Conservation (phyloP, 2,797 vertebrate species). For the Chrosomus eos region DNA sequence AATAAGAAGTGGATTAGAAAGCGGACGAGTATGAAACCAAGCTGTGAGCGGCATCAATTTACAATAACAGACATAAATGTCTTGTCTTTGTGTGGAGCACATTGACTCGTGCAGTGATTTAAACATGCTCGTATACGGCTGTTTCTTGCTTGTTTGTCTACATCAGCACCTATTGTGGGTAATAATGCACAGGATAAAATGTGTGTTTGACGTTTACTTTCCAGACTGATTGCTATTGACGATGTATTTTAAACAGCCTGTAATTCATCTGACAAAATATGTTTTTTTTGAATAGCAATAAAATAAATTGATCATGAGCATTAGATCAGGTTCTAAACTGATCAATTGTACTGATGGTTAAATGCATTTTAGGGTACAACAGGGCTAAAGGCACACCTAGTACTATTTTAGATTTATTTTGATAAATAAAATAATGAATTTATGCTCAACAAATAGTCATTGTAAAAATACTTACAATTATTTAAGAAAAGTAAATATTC, state of each 20-base stretch:
- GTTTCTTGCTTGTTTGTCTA: conserved; percentile 18
- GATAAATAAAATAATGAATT: no score
- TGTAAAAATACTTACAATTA: no score
- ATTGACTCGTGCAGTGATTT: conserved; percentile 17
- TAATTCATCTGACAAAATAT: background rate
- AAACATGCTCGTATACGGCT: conserved; percentile 5
- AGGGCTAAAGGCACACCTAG: no score
- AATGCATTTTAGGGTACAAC: background rate
- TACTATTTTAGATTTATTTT: no score
- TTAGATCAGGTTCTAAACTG: background rate
- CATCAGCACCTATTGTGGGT: conserved; percentile 29
- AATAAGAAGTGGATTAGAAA: conserved; percentile 42
- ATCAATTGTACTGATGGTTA: background rate
- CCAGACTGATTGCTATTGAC: conserved; percentile 31
- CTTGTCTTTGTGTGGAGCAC: conserved; percentile 24
- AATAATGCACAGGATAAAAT: conserved; percentile 29
- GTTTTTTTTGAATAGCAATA: background rate
- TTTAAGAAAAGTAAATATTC: no score
- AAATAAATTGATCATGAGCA: background rate
- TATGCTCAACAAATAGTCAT: no score
- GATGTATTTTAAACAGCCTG: background rate
- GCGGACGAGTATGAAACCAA: conserved; percentile 30
- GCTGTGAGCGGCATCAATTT: conserved; percentile 18
- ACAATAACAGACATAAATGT: conserved; percentile 37
- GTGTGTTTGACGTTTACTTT: background rate